Conservation (phyloP, 2,888 invertebrate species). For the Trissoscelio sp. region DNA sequence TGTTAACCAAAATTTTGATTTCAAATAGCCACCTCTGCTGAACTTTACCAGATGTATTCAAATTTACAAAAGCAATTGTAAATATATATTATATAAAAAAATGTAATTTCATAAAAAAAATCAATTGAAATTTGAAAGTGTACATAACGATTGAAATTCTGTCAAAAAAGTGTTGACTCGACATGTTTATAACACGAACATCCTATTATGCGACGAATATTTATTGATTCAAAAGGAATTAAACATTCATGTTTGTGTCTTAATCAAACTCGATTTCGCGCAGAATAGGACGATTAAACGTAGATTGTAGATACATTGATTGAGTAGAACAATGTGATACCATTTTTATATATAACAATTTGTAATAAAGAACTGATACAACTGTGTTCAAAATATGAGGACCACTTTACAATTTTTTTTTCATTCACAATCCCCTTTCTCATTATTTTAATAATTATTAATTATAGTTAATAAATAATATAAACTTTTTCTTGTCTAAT, state of each 20-base stretch:
- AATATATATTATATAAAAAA: constrained; percentile 42
- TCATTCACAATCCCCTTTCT: too few relatives aligned
- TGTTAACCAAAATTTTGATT: too few relatives aligned
- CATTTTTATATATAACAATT: constrained; percentile 73
- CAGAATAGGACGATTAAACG: constrained; percentile 45
- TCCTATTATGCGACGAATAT: constrained; percentile 46
- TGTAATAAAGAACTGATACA: constrained; percentile 52
- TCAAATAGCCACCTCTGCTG: constrained; percentile 28
- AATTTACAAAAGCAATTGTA: constrained; percentile 38
- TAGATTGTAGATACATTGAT: constrained; percentile 43
- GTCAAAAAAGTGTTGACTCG: constrained; percentile 34
- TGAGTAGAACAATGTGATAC: constrained; percentile 73
- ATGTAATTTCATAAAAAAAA: constrained; percentile 31
- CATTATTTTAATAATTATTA: too few relatives aligned
- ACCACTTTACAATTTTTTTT: not conserved
- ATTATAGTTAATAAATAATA: too few relatives aligned
- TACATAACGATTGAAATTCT: constrained; percentile 46
- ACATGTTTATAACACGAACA: constrained; percentile 20
- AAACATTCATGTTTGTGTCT: constrained; percentile 29
- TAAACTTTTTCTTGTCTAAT: too few relatives aligned
- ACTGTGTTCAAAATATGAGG: constrained; percentile 30
- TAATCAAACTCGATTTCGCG: constrained; percentile 37
- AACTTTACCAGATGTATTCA: constrained; percentile 42
- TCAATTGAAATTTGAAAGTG: constrained; percentile 38
- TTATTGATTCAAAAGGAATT: constrained; percentile 1